A percentile compares a stretch with the other conserved stretches of the same genome.
Conservation (phyloP, 2,113 vertebrate genomes). For the Hyperopisus bebe region DNA sequence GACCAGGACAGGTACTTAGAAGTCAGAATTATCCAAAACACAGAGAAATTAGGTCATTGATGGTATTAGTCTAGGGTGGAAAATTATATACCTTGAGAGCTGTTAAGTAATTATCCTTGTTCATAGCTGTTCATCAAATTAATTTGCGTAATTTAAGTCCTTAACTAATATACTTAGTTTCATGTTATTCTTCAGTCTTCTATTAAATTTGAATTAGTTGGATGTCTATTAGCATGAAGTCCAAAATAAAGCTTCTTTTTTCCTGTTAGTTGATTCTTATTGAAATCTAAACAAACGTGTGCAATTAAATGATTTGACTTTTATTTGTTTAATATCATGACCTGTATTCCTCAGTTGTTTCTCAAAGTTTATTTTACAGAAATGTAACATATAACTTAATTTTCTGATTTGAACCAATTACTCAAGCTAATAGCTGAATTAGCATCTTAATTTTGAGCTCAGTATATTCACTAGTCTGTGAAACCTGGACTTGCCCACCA, state of each 20-base stretch:
- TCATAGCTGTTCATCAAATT: not conserved
- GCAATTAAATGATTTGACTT: not conserved
- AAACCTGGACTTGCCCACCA: not conserved
- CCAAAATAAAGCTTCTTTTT: not conserved
- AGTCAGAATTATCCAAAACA: not conserved
- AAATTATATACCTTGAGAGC: not conserved
- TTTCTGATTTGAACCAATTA: not conserved
- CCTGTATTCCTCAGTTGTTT: not conserved
- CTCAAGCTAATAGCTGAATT: not conserved
- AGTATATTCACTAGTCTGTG: not conserved
- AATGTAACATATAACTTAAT: not conserved
- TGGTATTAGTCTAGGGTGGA: not conserved
- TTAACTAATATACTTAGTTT: not conserved
- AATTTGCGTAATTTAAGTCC: not conserved
- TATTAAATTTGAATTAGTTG: not conserved
- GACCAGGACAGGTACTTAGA: not conserved
- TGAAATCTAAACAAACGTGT: not conserved
- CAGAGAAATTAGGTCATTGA: not conserved
- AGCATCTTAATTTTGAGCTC: not conserved
- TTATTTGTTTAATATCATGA: not conserved
- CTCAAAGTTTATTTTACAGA: not conserved
- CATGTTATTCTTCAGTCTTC: not conserved
- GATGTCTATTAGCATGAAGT: not conserved
- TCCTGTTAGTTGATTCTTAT: not conserved
- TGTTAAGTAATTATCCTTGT: not conserved